Evolutionary conservation across 2,888 invertebrate species (phyloP).

Genomic region (Apeira syringaria): DNA sequence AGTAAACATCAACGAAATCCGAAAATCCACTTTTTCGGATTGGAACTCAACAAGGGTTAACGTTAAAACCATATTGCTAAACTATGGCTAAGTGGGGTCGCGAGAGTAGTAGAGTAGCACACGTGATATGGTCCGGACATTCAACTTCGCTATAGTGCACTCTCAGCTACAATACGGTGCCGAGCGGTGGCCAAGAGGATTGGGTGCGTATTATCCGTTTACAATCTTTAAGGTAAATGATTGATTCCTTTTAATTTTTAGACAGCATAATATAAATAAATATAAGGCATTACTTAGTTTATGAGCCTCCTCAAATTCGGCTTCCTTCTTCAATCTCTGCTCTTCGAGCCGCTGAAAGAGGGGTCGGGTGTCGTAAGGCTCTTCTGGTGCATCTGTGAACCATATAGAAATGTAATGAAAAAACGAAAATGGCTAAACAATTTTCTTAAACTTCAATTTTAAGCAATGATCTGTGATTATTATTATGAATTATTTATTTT

Average conservation of each 20-base stretch:
- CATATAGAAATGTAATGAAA: too few relatives aligned
- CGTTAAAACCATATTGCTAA: neutral
- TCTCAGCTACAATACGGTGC: slow-evolving; percentile 2
- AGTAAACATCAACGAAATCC: neutral
- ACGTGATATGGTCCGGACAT: neutral
- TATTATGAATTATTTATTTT: too few relatives aligned
- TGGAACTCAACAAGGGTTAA: neutral
- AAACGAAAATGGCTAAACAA: too few relatives aligned
- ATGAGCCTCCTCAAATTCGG: slow-evolving; percentile 97
- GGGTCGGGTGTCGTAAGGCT: slow-evolving; percentile 90
- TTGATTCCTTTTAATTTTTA: too few relatives aligned
- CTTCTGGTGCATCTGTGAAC: slow-evolving; percentile 93
- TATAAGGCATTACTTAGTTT: slow-evolving; percentile 90
- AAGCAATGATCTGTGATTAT: too few relatives aligned
- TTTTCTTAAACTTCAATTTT: too few relatives aligned
- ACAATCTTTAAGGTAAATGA: too few relatives aligned
- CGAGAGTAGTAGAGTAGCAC: neutral
- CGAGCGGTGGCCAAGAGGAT: slow-evolving; percentile 1
- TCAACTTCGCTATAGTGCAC: slow-evolving; percentile 2
- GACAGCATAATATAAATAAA: too few relatives aligned
- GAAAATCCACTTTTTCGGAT: neutral
- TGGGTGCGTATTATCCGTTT: slow-evolving; percentile 5
- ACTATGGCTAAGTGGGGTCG: neutral
- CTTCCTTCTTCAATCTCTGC: slow-evolving; percentile 94
- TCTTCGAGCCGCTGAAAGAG: slow-evolving; percentile 97